A percentile compares a stretch with the other conserved stretches of the same genome.
Evolutionary conservation across 2,888 invertebrate genomes (phyloP).

Genomic region (Eremobia ochroleuca): DNA sequence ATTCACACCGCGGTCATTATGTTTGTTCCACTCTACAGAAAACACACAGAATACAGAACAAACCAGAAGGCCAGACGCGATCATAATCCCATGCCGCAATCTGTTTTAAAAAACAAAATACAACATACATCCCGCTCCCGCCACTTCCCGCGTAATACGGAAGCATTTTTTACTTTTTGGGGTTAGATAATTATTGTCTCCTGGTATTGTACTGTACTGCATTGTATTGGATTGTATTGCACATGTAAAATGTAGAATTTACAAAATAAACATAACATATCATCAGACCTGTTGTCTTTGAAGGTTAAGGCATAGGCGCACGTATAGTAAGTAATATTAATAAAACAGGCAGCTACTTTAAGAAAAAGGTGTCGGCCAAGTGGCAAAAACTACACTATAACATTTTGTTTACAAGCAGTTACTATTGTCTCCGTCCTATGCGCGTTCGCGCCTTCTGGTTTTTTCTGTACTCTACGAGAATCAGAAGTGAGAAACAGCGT

Average conservation of each 20-base stretch:
- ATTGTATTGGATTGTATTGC: too few relatives aligned
- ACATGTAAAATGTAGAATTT: not conserved
- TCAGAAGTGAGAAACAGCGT: slow-evolving; percentile 4
- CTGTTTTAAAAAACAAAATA: not conserved
- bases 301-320: not conserved
- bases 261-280: not conserved
- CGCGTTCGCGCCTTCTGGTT: not conserved
- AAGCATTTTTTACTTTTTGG: not conserved
- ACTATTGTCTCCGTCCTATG: too few relatives aligned
- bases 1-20: slow-evolving; percentile 58
- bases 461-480: slow-evolving; percentile 5
- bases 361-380: not conserved
- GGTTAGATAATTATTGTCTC: not conserved
- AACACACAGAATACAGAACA: slow-evolving; percentile 28
- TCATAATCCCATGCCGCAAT: too few relatives aligned
- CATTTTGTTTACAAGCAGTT: not conserved
- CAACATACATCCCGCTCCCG: not conserved
- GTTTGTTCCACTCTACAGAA: slow-evolving; percentile 32
- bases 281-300: too few relatives aligned
- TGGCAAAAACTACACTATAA: not conserved
- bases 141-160: too few relatives aligned
- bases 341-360: not conserved
- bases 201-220: not conserved
- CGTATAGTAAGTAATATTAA: not conserved
- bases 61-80: not conserved